A percentile compares a stretch with the other conserved stretches of the same genome.
Conservation (phyloP, 35 echinoderm and acorn worm genomes). For the Patiria miniata region DNA sequence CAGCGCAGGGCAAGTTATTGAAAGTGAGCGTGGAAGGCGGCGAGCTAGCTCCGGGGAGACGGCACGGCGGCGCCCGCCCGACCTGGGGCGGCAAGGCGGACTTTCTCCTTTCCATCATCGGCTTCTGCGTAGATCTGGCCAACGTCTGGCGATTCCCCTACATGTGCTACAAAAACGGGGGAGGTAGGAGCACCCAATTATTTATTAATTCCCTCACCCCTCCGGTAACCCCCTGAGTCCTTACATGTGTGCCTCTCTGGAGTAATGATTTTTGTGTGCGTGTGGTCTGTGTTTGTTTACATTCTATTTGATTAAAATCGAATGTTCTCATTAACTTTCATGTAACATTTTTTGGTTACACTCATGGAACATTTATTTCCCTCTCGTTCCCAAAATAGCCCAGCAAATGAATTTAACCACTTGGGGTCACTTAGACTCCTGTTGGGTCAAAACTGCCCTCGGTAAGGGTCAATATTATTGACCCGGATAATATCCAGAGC, state of each 20-base stretch:
- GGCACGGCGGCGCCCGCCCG: conserved; percentile 49
- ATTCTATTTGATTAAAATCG: background rate
- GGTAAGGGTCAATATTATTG: too few species aligned
- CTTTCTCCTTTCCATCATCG: conserved; percentile 93
- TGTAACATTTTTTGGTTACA: background rate
- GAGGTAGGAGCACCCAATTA: conserved; percentile 72
- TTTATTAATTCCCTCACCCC: background rate
- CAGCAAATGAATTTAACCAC: too few species aligned
- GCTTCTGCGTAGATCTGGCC: conserved; percentile 91
- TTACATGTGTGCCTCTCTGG: background rate
- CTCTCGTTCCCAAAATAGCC: too few species aligned
- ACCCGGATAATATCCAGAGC: too few species aligned
- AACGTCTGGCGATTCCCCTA: conserved; percentile 98
- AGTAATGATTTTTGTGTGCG: background rate
- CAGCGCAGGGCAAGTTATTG: conserved; percentile 75
- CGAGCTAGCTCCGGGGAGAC: conserved; percentile 13
- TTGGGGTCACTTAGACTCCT: too few species aligned
- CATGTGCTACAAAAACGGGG: conserved; percentile 98
- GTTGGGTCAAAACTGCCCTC: too few species aligned
- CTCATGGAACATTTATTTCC: too few species aligned
- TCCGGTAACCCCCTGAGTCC: background rate
- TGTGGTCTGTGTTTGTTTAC: background rate
- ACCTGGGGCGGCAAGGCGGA: conserved; percentile 95
- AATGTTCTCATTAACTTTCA: background rate
- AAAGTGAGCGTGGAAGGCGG: conserved; percentile 79